Evolutionary conservation across 2,888 invertebrate genomes (phyloP).

Genomic region (Chrysotoxum bicinctum): DNA sequence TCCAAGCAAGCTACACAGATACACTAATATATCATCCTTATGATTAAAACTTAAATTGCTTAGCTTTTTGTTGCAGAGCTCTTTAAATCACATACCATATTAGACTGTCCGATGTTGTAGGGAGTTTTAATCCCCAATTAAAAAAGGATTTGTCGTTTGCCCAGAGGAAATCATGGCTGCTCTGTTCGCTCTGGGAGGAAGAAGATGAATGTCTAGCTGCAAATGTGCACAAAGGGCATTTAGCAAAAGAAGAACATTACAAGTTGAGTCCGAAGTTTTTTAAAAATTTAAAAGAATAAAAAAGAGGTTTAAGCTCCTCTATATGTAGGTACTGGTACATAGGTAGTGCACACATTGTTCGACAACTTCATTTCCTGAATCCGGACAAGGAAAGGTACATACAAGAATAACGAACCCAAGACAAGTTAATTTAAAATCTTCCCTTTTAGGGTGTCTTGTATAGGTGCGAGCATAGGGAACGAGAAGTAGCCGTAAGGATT

Average conservation of each 20-base stretch:
- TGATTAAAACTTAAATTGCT: constrained; percentile 69
- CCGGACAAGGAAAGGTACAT: neutral
- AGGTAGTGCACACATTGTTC: constrained; percentile 24
- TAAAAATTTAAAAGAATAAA: neutral
- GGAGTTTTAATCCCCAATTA: constrained; percentile 70
- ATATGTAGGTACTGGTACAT: neutral
- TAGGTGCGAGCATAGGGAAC: neutral
- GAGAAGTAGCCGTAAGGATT: neutral
- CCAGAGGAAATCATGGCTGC: constrained; percentile 63
- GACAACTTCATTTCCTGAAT: constrained; percentile 23
- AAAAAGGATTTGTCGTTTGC: constrained; percentile 70
- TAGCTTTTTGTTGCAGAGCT: constrained; percentile 60
- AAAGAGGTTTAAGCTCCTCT: constrained; percentile 5
- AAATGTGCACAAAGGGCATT: constrained; percentile 22
- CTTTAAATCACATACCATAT: constrained; percentile 64
- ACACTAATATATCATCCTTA: constrained; percentile 14
- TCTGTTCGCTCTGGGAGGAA: neutral
- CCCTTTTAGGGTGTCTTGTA: neutral
- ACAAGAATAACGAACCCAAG: neutral
- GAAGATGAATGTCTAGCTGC: constrained; percentile 45
- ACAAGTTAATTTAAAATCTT: constrained; percentile 34
- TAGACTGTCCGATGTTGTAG: constrained; percentile 62
- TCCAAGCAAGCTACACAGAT: neutral
- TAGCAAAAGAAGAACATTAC: constrained; percentile 27
- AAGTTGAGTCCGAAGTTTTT: constrained; percentile 22